Evolutionary conservation across 2,797 vertebrate genomes (phyloP), one percentile per base, ranked within the genome.

Genomic region (Pseudopleuronectes americanus): DNA sequence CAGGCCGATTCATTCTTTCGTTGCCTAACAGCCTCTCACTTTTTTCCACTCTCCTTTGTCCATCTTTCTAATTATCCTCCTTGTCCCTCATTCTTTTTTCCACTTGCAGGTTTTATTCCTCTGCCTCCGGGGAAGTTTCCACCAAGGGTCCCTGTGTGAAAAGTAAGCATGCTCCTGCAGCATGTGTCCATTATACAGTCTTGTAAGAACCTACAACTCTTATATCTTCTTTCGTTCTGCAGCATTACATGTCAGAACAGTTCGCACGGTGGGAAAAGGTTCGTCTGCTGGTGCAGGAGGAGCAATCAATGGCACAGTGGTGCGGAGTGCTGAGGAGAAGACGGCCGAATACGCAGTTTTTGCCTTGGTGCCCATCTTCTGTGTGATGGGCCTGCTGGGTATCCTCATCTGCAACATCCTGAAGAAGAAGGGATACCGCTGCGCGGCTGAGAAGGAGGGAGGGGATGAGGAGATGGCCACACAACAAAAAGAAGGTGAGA

Each of bases 381-480:
- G 97, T 5, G 91, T 98, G 70, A 97, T 97, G 96, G 98, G 98
- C 0, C 89, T 99, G 66, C 22, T 98, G 83, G 98, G 98, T 14
- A 97, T 99, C 89, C 91, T 99, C 65, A 95, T 99, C 80, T 99
- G 98, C 85, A 98, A 99, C 85, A 90, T 98, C 76, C 94, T 99
- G 76, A 97, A 99, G 92, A 96, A 96, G 89, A 98, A 97, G 80
- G 97, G 98, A 28, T 99, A 96, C 89, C 93, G 90, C 84, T 99
- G 98, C 94, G 94, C 90, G 0, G 83, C 96, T 0, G 94, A 95
- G 69, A 98, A 98, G 87, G 96, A 97, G 14, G 84, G 81, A 0
- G 91, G 87, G 1, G 94, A 96, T 5, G 90, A 92, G 51, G 94
- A 96, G 76, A 81, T 83, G 0, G 86, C 87, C 13, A 82, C 90